Evolutionary conservation across 1,140 invertebrate genomes (phyloP), one percentile per base, ranked within the genome.

Genomic region (Drosophila sp.): DNA sequence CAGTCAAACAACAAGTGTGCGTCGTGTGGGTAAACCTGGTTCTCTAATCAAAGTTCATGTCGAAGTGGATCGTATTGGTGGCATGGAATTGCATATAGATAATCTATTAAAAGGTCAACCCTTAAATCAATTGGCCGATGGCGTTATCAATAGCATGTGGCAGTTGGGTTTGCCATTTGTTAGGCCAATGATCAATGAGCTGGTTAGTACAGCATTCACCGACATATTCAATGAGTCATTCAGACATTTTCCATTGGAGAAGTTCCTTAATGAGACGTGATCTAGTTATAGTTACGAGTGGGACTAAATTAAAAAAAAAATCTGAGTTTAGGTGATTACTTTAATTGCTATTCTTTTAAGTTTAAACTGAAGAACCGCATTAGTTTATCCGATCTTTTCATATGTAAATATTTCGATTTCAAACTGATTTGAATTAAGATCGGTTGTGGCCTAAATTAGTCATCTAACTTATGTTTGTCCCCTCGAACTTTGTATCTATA

Each of bases 191-290:
- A 96, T 97, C 76, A 96, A 97, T 89, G 96, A 97, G 79, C 92
- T 97, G 32, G 96, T 97, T 32, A 96, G 95, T 75, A 95, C 94
- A 0, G 96, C 95, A 3, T 97, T 97, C 84, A 96, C 96, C 0
- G 94, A 96, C 61, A 96, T 97, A 67, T 96, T 96, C 90, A 95
- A 95, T 61, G 93, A 94, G 63, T 94, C 95, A 38, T 97, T 97
- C 76, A 93, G 92, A 44, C 91, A 95, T 79, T 96, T 96, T 83
- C 94, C 94, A 0, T 90, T 95, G 4, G 93, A 95, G 1, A 93
- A 94, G 76, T 94, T 96, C 70, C 70, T 91, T 0, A 65, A 17
- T 32, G 27, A 47, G 29, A 66, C 73, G 35, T 73, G 27, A 66
- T 67, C 50, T 86, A 27, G 54, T 67, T 44, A 35, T 25, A 63